phyloP scores from a whole-genome alignment of 2,113 vertebrate genomes.

The Hucho hucho region DNA sequence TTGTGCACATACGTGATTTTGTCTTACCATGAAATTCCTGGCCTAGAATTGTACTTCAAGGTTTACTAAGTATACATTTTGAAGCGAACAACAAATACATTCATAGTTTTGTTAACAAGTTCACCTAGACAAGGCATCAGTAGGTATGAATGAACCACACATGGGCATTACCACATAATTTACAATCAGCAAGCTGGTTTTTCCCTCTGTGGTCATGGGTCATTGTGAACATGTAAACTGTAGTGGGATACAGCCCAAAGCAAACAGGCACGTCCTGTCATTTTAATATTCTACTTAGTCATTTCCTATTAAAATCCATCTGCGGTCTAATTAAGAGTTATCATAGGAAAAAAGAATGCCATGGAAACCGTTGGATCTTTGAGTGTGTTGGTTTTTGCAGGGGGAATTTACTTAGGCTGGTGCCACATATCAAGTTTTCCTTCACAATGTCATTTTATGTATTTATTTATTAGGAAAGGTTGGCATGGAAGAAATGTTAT shows the following conservation, averaged over 20 bases:
- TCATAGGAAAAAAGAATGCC: slow-evolving; percentile 8
- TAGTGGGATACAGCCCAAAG: slow-evolving; percentile 39
- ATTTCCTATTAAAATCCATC: slow-evolving; percentile 48
- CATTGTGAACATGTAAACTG: slow-evolving; percentile 40
- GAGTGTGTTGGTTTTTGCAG: slow-evolving; percentile 15
- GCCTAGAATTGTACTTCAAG: background rate
- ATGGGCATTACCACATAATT: background rate
- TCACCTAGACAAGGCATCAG: background rate
- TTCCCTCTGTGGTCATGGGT: slow-evolving; percentile 30
- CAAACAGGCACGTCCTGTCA: slow-evolving; percentile 48
- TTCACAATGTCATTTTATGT: slow-evolving; percentile 1
- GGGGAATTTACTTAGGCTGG: background rate
- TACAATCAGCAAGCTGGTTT: background rate
- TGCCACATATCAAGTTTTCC: background rate
- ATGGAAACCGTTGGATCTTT: slow-evolving; percentile 29
- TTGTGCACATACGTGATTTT: background rate
- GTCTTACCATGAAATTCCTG: background rate
- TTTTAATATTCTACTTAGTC: slow-evolving; percentile 36
- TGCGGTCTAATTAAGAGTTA: slow-evolving; percentile 39
- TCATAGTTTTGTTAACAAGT: background rate
- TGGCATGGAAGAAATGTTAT: background rate
- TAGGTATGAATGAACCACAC: background rate
- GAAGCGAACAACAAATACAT: background rate
- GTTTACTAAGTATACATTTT: background rate
- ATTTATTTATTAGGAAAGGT: slow-evolving; percentile 7